Evolutionary conservation across 1,140 invertebrate genomes (phyloP), one percentile per base, ranked within the genome.

Genomic region (Leucophenga varia): DNA sequence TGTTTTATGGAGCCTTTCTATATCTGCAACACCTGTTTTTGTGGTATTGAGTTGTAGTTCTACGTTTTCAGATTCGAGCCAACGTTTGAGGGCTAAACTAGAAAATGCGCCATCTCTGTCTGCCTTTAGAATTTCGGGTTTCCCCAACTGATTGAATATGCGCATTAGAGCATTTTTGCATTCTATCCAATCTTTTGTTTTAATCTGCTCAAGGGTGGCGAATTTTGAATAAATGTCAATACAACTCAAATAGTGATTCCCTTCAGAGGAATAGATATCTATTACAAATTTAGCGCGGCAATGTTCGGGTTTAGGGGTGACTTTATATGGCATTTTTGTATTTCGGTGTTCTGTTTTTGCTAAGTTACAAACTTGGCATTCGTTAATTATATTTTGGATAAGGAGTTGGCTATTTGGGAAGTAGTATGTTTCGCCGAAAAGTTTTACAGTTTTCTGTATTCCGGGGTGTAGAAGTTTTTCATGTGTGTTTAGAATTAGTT

Each of bases 1-100:
- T 10, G 47, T 49, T 32, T 49, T 49, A 17, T 49, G 47, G 9
- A 49, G 13, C 4, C 47, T 22, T 25, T 37, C 47, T 8, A 49
- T 36, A 34, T 49, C 47, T 25, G 28, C 38, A 7, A 49, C 31
- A 25, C 47, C 39, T 7, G 47, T 35, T 36, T 49, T 49, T 36
- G 25, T n/a, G 3, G 47, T 43, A n/a, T 2, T 36, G 12, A 49
- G 10, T 20, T 42, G 25, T 13, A 49, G 21, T 20, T 42, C 4
- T 19, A 49, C 35, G 14, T 49, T 41, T 13, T 42, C 22, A 8
- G 20, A 31, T 2, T 42, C 40, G 13, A 39, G 39, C 47, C 47
- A 49, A 19, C 31, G 6, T 25, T 34, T 49, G 3, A 43, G 40
- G 17, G 30, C 39, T 8, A 42, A 10, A 35, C 39, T 49, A 21